These are phyloP conservation scores for Urosaurus nigricauda DNA, from an alignment of 2,797 vertebrate species.

Conservation along the genomic window DNA sequence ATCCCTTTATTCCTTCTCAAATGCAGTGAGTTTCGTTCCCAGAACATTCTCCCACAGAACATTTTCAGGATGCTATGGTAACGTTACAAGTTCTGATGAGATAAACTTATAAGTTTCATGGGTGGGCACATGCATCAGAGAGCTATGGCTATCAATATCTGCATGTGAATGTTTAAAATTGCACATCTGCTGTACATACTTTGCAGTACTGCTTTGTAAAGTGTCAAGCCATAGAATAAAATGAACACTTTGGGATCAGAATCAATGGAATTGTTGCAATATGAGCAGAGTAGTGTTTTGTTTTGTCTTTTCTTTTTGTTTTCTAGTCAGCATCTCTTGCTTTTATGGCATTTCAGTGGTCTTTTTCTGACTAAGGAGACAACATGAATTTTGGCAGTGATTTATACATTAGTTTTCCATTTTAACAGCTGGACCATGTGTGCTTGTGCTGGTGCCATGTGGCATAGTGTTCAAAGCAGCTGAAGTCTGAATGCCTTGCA, in stretches of 20 bases:
- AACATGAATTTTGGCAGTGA: slow-evolving; percentile 58
- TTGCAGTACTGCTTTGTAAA: slow-evolving; percentile 4
- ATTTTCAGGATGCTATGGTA: too few relatives aligned
- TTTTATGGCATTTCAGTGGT: slow-evolving; percentile 52
- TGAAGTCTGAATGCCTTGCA: slow-evolving; percentile 61
- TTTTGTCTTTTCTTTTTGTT: slow-evolving; percentile 52
- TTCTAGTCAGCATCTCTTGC: slow-evolving; percentile 55
- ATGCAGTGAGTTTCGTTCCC: too few relatives aligned
- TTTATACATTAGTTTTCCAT: slow-evolving; percentile 67
- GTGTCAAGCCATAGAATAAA: background rate
- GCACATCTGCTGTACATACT: slow-evolving; percentile 11
- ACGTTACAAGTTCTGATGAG: too few relatives aligned
- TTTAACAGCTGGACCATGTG: slow-evolving; percentile 60
- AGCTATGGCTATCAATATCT: background rate
- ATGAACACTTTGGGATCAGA: slow-evolving; percentile 49
- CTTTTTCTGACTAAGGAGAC: slow-evolving; percentile 57
- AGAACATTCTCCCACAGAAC: too few relatives aligned
- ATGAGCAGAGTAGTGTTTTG: background rate
- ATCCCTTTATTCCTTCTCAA: too few relatives aligned
- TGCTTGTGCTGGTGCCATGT: slow-evolving; percentile 60
- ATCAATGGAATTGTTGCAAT: slow-evolving; percentile 48
- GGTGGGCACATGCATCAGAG: background rate
- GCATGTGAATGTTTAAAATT: background rate
- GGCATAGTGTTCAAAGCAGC: slow-evolving; percentile 62
- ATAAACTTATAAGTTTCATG: background rate